A percentile compares a stretch with the other conserved stretches of the same genome.
phyloP scores from a whole-genome alignment of 2,888 invertebrate genomes.

The Amblyjoppa fuscipennis region DNA sequence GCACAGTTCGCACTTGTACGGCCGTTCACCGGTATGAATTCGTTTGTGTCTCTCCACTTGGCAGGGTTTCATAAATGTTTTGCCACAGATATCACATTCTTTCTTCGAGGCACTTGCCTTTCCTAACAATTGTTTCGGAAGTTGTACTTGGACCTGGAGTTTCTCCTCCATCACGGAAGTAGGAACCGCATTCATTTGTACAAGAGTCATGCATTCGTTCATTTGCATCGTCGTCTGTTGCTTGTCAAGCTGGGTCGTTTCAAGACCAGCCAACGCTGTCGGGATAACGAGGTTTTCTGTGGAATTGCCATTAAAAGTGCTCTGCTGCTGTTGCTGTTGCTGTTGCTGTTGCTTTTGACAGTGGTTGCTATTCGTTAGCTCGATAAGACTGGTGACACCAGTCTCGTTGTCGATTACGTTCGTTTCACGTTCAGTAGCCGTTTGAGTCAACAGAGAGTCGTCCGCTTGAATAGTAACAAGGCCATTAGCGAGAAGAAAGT shows the following conservation, averaged over 20 bases:
- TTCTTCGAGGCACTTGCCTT: slow-evolving; percentile 69
- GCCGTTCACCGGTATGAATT: slow-evolving; percentile 88
- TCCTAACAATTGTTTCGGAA: slow-evolving; percentile 21
- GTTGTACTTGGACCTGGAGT: slow-evolving; percentile 25
- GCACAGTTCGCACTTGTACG: slow-evolving; percentile 87
- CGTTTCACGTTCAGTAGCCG: slow-evolving; percentile 42
- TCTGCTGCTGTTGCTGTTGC: slow-evolving; percentile 19
- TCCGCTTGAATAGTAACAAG: slow-evolving; percentile 85
- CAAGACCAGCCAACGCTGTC: slow-evolving; percentile 41
- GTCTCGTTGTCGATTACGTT: slow-evolving; percentile 77
- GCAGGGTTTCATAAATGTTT: slow-evolving; percentile 86
- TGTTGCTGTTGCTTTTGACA: slow-evolving; percentile 28
- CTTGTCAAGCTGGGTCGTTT: slow-evolving; percentile 16
- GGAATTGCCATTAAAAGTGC: slow-evolving; percentile 35
- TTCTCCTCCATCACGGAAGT: slow-evolving; percentile 22
- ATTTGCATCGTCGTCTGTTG: slow-evolving; percentile 51
- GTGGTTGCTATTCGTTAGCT: slow-evolving; percentile 25
- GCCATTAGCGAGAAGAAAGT: slow-evolving; percentile 79
- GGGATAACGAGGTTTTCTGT: slow-evolving; percentile 67
- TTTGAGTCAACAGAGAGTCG: slow-evolving; percentile 80
- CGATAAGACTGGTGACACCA: slow-evolving; percentile 49
- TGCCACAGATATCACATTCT: slow-evolving; percentile 85
- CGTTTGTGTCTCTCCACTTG: slow-evolving; percentile 86
- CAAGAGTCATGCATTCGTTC: slow-evolving; percentile 66
- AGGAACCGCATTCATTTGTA: slow-evolving; percentile 55